Base-by-base conservation (phyloP, 2,888 invertebrate species). In the Archips crataeganus region DNA sequence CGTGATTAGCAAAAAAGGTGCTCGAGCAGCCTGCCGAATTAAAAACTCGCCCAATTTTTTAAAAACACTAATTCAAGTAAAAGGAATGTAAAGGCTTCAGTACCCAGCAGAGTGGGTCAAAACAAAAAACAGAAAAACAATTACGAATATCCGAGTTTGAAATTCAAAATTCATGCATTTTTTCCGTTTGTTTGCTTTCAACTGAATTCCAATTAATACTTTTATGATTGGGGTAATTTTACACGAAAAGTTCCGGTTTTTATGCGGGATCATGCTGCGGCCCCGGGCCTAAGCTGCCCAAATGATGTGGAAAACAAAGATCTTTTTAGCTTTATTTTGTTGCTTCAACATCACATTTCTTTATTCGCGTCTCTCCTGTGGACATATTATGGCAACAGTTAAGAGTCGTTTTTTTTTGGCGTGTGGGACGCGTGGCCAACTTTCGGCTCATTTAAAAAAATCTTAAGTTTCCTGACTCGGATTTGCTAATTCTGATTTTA, bases 31-130 rank as follows among this genome's bases (percentile, higher is more conserved):
- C n/a, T 42, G 42, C 62, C 68, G 36, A 60, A 69, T 47, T 49
- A 62, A 62, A 69, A 70, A 62, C 42, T 32, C 49, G 42, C n/a
- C 51, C 67, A 59, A 67, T 36, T 51, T 51, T 32, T 32, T 34
- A 13, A 39, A 59, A 45, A 67, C 34, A 47, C 45, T 64, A 34
- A 61, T 45, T 10, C n/a, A 5, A 9, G 2, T 10, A 23, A n/a
- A 15, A 42, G 15, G 39, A 13, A 59, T 10, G 13, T 32, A 15
- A 64, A 39, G 42, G n/a, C 3, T n/a, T 47, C 34, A 13, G 42
- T 9, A 59, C 36, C 49, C 64, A 6, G 32, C 63, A 63, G 32
- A 2, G 11, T 11, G 8, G 10, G 15, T 45, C 15, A 23, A 62
- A 42, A 32, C 32, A 10, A 57, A 32, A 32, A 57, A 11, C 11